Evolutionary conservation across 2,113 vertebrate genomes (phyloP).

Genomic region (Psilopsiagon aurifrons): DNA sequence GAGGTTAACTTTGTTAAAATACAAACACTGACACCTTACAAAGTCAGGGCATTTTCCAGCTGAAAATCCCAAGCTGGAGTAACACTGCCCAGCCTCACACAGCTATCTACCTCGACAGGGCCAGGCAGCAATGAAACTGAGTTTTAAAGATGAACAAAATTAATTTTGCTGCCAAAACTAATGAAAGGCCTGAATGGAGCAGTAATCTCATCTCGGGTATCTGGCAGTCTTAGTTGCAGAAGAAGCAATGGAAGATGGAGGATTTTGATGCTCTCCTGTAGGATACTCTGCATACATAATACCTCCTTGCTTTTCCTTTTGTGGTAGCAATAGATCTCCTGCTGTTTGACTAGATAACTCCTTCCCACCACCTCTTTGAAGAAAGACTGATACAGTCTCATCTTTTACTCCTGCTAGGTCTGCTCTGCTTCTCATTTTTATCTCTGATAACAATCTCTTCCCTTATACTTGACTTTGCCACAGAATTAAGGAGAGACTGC

Average conservation of each 20-base stretch:
- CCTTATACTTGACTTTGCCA: neutral
- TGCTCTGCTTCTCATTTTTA: neutral
- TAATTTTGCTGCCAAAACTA: neutral
- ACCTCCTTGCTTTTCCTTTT: neutral
- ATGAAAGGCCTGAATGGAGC: neutral
- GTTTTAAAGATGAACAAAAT: neutral
- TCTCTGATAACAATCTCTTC: neutral
- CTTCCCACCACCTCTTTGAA: neutral
- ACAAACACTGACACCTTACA: neutral
- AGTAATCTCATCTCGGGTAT: neutral
- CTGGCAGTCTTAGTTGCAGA: neutral
- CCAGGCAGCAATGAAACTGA: neutral
- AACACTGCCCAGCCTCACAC: neutral
- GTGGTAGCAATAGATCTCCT: neutral
- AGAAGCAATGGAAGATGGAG: neutral
- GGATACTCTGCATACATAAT: neutral
- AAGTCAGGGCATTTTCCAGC: neutral
- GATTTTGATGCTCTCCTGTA: neutral
- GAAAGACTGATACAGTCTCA: neutral
- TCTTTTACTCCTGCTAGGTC: neutral
- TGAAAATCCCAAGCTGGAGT: neutral
- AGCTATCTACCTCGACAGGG: neutral
- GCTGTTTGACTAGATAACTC: neutral
- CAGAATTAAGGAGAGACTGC: neutral
- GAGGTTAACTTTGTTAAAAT: constrained; percentile 44